A percentile compares a stretch with the other conserved stretches of the same genome.
These are phyloP conservation scores for Lingula anatina DNA, from an alignment of 2,888 invertebrate species.

Conservation along the genomic window DNA sequence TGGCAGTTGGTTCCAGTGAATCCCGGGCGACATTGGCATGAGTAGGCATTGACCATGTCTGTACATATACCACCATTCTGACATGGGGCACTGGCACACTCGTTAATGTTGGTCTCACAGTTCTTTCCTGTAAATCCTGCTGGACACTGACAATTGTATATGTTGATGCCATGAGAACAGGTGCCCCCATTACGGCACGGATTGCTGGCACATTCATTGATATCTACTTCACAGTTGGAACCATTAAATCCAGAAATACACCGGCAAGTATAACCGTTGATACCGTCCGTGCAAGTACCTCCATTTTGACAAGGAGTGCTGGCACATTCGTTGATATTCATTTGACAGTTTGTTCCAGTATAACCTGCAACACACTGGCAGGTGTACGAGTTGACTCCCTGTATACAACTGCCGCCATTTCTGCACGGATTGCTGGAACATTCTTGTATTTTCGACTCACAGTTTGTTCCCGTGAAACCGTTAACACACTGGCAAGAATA, in stretches of 20 bases:
- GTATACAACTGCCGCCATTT: conserved; percentile 85
- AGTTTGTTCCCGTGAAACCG: background rate
- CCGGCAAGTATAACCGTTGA: conserved; percentile 49
- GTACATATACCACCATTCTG: too few relatives aligned
- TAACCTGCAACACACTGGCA: conserved; percentile 94
- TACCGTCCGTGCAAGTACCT: conserved; percentile 89
- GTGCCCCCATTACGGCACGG: too few relatives aligned
- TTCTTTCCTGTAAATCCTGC: too few relatives aligned
- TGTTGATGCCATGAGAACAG: too few relatives aligned
- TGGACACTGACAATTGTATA: too few relatives aligned
- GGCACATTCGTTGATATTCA: too few relatives aligned
- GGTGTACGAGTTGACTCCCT: conserved; percentile 89
- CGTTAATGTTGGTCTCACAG: too few relatives aligned
- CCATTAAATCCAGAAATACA: conserved; percentile 14
- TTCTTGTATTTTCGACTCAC: background rate
- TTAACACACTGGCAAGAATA: background rate
- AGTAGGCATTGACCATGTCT: too few relatives aligned
- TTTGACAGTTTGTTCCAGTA: conserved; percentile 70
- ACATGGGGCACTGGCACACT: too few relatives aligned
- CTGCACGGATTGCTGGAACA: conserved; percentile 69
- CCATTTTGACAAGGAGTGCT: conserved; percentile 97
- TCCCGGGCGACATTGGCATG: too few relatives aligned
- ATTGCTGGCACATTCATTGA: too few relatives aligned
- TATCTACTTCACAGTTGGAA: background rate
- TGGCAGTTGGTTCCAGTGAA: too few relatives aligned